Percentiles rank a stretch among this genome's conserved stretches.
These are phyloP conservation scores for Cheilosia scutellata DNA, from an alignment of 2,888 invertebrate genomes.

Conservation along the genomic window DNA sequence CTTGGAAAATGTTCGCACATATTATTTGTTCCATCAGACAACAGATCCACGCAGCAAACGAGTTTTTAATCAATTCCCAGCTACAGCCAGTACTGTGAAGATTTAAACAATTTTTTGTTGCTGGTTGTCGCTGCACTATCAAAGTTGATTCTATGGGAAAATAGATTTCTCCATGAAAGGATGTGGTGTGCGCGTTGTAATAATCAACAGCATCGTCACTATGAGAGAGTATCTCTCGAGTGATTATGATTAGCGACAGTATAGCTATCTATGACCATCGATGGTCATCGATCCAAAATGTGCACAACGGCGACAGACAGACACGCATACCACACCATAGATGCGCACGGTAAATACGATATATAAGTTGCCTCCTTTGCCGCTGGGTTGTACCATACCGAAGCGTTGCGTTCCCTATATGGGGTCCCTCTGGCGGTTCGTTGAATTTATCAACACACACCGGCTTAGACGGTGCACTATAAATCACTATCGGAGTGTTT, in stretches of 20 bases:
- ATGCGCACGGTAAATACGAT: constrained; percentile 7
- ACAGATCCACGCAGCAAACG: constrained; percentile 55
- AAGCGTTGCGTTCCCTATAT: constrained; percentile 58
- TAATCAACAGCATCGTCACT: constrained; percentile 61
- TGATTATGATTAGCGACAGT: constrained; percentile 74
- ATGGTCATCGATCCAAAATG: constrained; percentile 69
- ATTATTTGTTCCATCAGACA: constrained; percentile 58
- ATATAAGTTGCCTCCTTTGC: constrained; percentile 4
- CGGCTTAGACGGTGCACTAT: constrained; percentile 55
- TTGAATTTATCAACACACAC: constrained; percentile 56
- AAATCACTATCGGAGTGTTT: constrained; percentile 64
- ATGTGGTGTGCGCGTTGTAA: constrained; percentile 61
- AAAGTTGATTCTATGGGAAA: constrained; percentile 74
- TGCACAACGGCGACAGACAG: constrained; percentile 15
- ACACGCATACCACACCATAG: constrained; percentile 60
- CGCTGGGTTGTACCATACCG: constrained; percentile 13
- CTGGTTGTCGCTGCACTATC: constrained; percentile 16
- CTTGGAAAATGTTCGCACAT: constrained; percentile 68
- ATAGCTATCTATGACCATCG: constrained; percentile 61
- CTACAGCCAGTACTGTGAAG: constrained; percentile 26
- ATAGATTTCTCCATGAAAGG: constrained; percentile 71
- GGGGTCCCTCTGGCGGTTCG: constrained; percentile 36
- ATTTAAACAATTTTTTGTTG: constrained; percentile 59
- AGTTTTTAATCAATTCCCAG: constrained; percentile 70
- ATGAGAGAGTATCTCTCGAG: constrained; percentile 59